Conservation (phyloP, 2,113 vertebrate genomes). For the Bos taurus region DNA sequence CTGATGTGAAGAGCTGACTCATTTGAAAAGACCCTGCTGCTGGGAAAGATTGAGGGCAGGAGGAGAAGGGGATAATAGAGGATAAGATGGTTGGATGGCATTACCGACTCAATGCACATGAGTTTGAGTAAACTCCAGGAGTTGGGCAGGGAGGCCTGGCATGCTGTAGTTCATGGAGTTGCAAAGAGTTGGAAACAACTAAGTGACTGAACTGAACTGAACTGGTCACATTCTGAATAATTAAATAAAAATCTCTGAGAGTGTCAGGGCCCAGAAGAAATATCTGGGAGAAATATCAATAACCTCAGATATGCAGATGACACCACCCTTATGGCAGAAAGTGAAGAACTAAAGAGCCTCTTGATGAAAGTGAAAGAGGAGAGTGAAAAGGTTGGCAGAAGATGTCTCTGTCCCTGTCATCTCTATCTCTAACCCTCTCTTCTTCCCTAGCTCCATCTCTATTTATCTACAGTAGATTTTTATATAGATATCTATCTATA, state of each 20-base stretch:
- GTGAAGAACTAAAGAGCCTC: too few species aligned
- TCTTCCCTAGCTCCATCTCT: too few species aligned
- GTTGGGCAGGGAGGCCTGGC: not conserved
- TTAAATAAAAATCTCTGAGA: not conserved
- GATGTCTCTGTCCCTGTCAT: not conserved
- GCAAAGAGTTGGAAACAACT: not conserved
- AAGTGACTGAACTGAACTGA: not conserved
- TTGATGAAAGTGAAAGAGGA: too few species aligned
- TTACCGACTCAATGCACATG: not conserved
- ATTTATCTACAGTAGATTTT: not conserved
- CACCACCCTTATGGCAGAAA: too few species aligned
- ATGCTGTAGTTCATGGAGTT: accelerated
- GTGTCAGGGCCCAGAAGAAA: not conserved
- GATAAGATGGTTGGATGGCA: not conserved
- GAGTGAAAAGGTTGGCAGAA: not conserved
- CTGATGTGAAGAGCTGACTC: not conserved
- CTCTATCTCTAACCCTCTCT: not conserved
- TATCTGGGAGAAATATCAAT: too few species aligned
- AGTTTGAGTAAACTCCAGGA: not conserved
- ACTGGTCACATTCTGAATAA: not conserved
- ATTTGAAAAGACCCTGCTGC: not conserved
- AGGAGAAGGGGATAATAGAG: not conserved
- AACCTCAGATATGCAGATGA: too few species aligned
- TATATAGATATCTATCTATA: not conserved
- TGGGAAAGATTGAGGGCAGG: not conserved